Evolutionary conservation across 2,797 vertebrate species (phyloP), one percentile per base, ranked within the genome.

Genomic region (Hippoglossus hippoglossus): DNA sequence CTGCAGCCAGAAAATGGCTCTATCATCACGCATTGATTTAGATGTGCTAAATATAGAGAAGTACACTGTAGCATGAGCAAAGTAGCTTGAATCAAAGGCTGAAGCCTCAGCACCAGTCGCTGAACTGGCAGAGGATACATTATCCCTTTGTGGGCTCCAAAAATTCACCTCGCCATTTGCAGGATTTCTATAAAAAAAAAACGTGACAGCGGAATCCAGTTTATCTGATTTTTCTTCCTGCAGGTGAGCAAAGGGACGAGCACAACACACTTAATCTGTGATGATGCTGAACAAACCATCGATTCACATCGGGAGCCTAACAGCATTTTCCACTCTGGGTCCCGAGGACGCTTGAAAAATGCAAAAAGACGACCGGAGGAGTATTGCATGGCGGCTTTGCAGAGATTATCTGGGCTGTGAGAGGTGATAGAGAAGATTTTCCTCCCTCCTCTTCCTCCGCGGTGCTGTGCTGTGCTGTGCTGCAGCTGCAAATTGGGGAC

Each of bases 321-420:
- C 59, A 34, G 21, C 70, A 63, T 75, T 77, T 83, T 64, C 67
- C 74, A 54, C 60, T 64, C 66, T 54, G 22, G 64, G 44, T 71
- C 83, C 73, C 36, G 26, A 62, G 25, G 70, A 80, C 67, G 76
- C 71, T 79, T 79, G 57, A 53, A 54, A 83, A 85, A 87, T 73
- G 75, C 77, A 69, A 7, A 36, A 81, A 64, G 36, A 70, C 53
- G 71, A 56, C 62, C 59, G 54, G 73, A 63, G 71, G 73, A 79
- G 56, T 79, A 74, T 57, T 77, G 84, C 85, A 55, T 31, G 71
- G 73, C 64, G 54, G 62, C 75, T 91, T 88, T 82, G 76, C n/a
- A 55, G 84, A 91, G 91, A 90, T 94, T 84, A 92, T 85, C 80
- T 64, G 63, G 39, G 59, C 79, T 75, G 80, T 84, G 73, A 81